Conservation (phyloP, 1,140 invertebrate genomes). For the Dendrolimus punctatus region DNA sequence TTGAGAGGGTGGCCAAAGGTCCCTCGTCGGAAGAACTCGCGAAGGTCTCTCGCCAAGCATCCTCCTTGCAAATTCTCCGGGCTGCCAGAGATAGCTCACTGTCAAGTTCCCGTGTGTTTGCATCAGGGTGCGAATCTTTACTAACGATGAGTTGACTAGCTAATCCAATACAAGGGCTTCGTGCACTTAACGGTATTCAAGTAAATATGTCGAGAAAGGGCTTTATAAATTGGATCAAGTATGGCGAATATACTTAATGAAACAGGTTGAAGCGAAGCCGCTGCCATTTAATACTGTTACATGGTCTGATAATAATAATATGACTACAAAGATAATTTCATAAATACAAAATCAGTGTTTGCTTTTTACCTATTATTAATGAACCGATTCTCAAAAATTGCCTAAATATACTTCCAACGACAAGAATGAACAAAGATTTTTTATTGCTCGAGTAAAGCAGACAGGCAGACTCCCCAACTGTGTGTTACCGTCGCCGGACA, state of each 20-base stretch:
- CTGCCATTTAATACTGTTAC: no score
- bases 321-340: no score
- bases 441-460: no score
- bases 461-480: no score
- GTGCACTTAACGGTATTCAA: constrained; percentile 55
- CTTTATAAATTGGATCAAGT: constrained; percentile 51
- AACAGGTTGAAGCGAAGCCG: background rate
- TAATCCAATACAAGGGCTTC: constrained; percentile 62
- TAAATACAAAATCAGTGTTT: no score
- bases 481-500: no score
- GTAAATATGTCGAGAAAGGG: constrained; percentile 33
- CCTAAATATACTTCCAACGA: no score
- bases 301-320: no score
- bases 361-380: no score
- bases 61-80: constrained; percentile 52
- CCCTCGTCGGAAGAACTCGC: constrained; percentile 56
- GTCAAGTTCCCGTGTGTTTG: constrained; percentile 58
- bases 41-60: constrained; percentile 59
- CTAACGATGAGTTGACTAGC: constrained; percentile 36
- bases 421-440: no score
- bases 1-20: constrained; percentile 51
- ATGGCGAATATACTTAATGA: constrained; percentile 23
- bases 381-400: no score
- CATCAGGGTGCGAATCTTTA: constrained; percentile 47
- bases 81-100: constrained; percentile 58